A percentile compares a stretch with the other conserved stretches of the same genome.
These are phyloP conservation scores for Colistium nudipinnis DNA, from an alignment of 2,113 vertebrate genomes.

Conservation along the genomic window DNA sequence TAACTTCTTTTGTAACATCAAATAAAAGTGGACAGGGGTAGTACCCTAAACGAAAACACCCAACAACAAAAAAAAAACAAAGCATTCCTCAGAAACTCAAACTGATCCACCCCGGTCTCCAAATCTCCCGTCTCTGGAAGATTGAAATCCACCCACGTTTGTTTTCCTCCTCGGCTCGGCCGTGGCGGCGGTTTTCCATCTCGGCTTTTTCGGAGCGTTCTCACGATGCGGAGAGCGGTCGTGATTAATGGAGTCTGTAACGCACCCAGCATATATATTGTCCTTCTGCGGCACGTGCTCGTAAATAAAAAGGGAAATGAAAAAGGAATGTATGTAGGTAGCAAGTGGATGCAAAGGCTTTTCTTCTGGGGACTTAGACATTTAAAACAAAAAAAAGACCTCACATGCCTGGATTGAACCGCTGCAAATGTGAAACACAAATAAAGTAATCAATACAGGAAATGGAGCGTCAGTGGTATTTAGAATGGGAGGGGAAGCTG, in stretches of 20 bases:
- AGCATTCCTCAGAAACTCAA: slow-evolving; percentile 5
- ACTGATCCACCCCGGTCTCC: slow-evolving; percentile 15
- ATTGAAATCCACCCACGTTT: slow-evolving; percentile 36
- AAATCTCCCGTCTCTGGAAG: slow-evolving; percentile 9
- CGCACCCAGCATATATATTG: not conserved
- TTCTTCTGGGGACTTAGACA: not conserved
- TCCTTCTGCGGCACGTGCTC: slow-evolving; percentile 2
- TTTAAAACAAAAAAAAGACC: slow-evolving; percentile 18
- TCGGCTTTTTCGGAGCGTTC: slow-evolving; percentile 20
- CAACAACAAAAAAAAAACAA: too few relatives aligned
- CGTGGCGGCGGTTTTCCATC: slow-evolving; percentile 25
- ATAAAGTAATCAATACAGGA: not conserved
- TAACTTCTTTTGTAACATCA: not conserved
- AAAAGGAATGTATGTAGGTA: slow-evolving; percentile 24
- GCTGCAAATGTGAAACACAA: slow-evolving; percentile 19
- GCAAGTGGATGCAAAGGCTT: slow-evolving; percentile 9
- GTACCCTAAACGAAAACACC: not conserved
- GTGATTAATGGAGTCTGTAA: slow-evolving; percentile 55
- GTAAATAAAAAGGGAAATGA: slow-evolving; percentile 32
- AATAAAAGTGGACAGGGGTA: not conserved
- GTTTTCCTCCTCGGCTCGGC: slow-evolving; percentile 35
- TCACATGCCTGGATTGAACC: not conserved
- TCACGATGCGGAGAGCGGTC: slow-evolving; percentile 29
- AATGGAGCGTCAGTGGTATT: not conserved
- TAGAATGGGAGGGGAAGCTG: not conserved